Conservation (phyloP, 2,888 invertebrate genomes). For the Polymixis flavicincta region DNA sequence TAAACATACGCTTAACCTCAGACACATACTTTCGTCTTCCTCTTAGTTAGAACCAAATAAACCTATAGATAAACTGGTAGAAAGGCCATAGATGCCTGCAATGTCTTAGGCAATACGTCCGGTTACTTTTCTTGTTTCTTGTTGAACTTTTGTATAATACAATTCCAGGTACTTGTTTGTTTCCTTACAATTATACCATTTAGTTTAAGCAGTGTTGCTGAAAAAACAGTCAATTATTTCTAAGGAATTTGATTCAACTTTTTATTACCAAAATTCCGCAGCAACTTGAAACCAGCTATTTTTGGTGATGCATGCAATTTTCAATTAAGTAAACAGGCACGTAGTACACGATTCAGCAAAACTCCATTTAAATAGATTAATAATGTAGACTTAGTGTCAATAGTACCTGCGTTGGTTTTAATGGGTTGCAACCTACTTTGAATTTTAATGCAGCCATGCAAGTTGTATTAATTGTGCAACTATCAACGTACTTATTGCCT, state of each 20-base stretch:
- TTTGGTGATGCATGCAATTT: neutral
- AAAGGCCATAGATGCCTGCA: too few relatives aligned
- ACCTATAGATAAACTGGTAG: neutral
- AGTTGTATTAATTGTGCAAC: conserved; percentile 42
- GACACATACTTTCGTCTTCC: too few relatives aligned
- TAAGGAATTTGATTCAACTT: neutral
- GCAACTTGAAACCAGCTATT: neutral
- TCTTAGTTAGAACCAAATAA: neutral
- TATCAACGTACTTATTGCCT: conserved; percentile 15
- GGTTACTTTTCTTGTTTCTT: neutral
- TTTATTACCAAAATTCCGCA: too few relatives aligned
- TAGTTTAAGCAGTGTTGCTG: neutral
- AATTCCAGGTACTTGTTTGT: neutral
- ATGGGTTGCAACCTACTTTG: conserved; percentile 50
- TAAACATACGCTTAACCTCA: neutral
- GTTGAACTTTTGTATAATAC: neutral
- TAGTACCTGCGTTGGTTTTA: conserved; percentile 54
- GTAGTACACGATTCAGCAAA: conserved; percentile 17
- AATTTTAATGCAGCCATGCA: conserved; percentile 48
- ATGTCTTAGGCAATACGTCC: neutral
- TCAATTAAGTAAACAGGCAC: neutral
- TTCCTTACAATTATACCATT: neutral
- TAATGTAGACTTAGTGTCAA: conserved; percentile 43
- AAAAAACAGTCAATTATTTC: neutral
- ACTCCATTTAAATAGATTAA: conserved; percentile 45